These are phyloP conservation scores for Micrasema longulum DNA, from an alignment of 1,140 invertebrate genomes.

Conservation along the genomic window DNA sequence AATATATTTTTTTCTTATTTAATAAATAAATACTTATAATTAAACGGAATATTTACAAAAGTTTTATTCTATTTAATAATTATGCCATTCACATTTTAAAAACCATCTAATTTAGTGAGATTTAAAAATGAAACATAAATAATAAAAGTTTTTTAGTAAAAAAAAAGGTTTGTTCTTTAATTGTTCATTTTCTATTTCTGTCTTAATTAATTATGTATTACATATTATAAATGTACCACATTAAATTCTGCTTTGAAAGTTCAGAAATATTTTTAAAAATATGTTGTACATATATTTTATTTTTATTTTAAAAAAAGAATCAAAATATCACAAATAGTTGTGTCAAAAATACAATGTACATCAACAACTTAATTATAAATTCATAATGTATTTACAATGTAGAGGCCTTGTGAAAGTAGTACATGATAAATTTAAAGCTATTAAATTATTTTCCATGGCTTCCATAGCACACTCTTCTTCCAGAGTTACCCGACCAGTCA, in stretches of 20 bases:
- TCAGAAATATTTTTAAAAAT: no score
- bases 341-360: neutral
- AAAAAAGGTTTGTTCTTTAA: no score
- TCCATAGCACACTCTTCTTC: neutral
- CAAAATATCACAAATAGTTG: neutral
- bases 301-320: no score
- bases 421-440: neutral
- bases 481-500: no score
- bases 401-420: neutral
- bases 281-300: no score
- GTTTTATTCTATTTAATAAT: neutral
- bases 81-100: neutral
- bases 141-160: neutral
- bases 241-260: no score
- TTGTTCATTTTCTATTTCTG: no score
- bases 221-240: neutral
- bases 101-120: neutral
- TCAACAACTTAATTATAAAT: neutral
- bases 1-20: constrained; percentile 30
- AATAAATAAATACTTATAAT: constrained; percentile 52
- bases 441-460: neutral
- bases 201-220: constrained; percentile 30
- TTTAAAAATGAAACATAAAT: neutral
- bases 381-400: constrained; percentile 1
- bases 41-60: constrained; percentile 46